A percentile compares a stretch with the other conserved stretches of the same genome.
These are phyloP conservation scores for Eulacestoma nigropectus DNA, from an alignment of 2,113 vertebrate genomes.

Conservation along the genomic window DNA sequence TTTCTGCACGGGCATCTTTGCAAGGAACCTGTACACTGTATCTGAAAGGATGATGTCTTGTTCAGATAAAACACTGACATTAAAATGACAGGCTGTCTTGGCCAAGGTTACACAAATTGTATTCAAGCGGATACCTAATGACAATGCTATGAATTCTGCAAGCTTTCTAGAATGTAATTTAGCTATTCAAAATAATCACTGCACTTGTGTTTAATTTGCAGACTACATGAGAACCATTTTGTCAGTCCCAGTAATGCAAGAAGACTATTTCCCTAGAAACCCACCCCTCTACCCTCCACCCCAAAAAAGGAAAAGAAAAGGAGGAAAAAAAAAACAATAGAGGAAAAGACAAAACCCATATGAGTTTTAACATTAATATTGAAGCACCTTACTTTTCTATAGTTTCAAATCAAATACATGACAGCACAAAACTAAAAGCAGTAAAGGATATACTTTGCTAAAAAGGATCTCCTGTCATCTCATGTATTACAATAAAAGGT, in stretches of 20 bases:
- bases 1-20: conserved; percentile 79
- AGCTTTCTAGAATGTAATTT: conserved; percentile 90
- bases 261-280: conserved; percentile 76
- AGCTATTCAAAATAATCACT: conserved; percentile 90
- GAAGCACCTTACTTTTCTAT: conserved; percentile 75
- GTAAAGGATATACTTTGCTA: conserved; percentile 78
- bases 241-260: conserved; percentile 78
- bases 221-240: conserved; percentile 81
- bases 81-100: conserved; percentile 90
- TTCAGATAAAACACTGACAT: conserved; percentile 89
- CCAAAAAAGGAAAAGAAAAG: conserved; percentile 47
- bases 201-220: conserved; percentile 85
- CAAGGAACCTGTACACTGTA: conserved; percentile 78
- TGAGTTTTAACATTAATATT: conserved; percentile 73
- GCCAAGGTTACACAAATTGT: conserved; percentile 96
- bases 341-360: conserved; percentile 69
- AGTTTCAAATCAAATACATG: conserved; percentile 76
- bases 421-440: conserved; percentile 74
- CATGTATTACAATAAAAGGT: conserved; percentile 76
- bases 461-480: conserved; percentile 79
- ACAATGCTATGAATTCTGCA: conserved; percentile 90
- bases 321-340: conserved; percentile 5
- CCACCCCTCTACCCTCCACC: conserved; percentile 55
- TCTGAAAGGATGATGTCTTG: conserved; percentile 85
- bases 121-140: conserved; percentile 86